phyloP scores from a whole-genome alignment of 2,113 vertebrate genomes.

The Sus scrofa region T2T-Sscrofa CM000812.6:186726501-186727000 shows the following conservation, averaged over 20 bases:
- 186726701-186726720: neutral
- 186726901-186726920: neutral
- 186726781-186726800: neutral
- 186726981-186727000: neutral
- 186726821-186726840: neutral
- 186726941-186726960: neutral
- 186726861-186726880: neutral
- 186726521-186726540: neutral
- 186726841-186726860: neutral
- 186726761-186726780: neutral
- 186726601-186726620: neutral
- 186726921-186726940: neutral
- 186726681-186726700: neutral
- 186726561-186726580: neutral
- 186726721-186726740: neutral
- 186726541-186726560: neutral
- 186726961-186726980: neutral
- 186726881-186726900: neutral
- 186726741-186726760: neutral
- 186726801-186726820: neutral
- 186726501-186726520: neutral
- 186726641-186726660: neutral
- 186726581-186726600: neutral
- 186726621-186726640: neutral
- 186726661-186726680: neutral